Conservation (phyloP, 2,888 invertebrate genomes). For the Andricus curvator region DNA sequence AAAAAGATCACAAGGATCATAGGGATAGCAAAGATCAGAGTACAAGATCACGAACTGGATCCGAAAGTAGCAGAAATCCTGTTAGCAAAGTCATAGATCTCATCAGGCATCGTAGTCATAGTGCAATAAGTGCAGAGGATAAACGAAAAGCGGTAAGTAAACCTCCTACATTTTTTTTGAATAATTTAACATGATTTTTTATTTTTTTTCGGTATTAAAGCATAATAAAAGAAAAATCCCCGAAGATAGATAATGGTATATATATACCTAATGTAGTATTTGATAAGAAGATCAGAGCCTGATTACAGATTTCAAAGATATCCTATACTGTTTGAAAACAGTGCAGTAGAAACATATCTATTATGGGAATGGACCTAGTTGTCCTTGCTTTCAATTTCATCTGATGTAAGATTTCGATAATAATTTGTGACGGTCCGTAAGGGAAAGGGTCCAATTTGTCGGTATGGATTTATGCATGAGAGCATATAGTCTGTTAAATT, state of each 20-base stretch:
- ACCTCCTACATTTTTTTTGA: not conserved
- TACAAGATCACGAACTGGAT: slow-evolving; percentile 74
- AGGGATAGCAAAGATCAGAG: slow-evolving; percentile 64
- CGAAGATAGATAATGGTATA: not conserved
- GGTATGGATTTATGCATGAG: no score
- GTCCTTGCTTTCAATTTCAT: no score
- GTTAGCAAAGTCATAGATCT: slow-evolving; percentile 96
- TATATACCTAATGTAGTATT: not conserved
- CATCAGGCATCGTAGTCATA: slow-evolving; percentile 89
- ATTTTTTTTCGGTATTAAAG: not conserved
- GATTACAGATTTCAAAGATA: not conserved
- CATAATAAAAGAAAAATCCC: not conserved
- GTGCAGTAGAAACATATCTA: no score
- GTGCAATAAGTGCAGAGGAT: slow-evolving; percentile 85
- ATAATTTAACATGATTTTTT: not conserved
- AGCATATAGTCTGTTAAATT: no score
- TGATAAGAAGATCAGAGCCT: not conserved
- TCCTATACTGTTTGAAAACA: not conserved
- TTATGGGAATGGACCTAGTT: not conserved
- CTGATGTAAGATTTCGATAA: no score
- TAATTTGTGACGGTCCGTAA: no score
- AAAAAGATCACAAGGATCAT: slow-evolving; percentile 65
- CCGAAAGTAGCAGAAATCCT: slow-evolving; percentile 84
- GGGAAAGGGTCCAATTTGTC: no score
- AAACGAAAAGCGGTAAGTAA: slow-evolving; percentile 85